Conservation (phyloP, 2,113 vertebrate species). For the Tachysurus fulvidraco region DNA sequence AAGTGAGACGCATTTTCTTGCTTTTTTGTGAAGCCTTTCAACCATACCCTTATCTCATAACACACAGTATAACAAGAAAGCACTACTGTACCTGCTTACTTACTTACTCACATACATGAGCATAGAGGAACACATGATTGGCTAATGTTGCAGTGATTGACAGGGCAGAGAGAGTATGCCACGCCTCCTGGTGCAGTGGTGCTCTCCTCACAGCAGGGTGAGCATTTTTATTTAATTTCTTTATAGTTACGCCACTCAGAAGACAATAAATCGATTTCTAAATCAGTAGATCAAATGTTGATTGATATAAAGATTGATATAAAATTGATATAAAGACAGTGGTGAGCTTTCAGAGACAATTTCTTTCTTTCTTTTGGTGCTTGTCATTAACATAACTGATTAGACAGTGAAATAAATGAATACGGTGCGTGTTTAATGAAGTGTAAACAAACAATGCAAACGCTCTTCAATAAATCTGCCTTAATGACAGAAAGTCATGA, state of each 20-base stretch:
- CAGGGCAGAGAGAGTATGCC: not conserved
- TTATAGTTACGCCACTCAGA: not conserved
- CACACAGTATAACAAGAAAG: not conserved
- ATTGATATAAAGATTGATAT: not conserved
- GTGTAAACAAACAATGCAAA: not conserved
- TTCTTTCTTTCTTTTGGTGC: not conserved
- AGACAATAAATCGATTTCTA: not conserved
- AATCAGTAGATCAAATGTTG: not conserved
- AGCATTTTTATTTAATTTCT: not conserved
- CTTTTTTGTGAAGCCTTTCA: not conserved
- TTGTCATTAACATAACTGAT: not conserved
- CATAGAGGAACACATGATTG: not conserved
- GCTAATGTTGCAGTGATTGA: not conserved
- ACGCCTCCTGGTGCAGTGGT: not conserved
- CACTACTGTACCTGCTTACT: not conserved
- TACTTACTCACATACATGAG: too few relatives aligned
- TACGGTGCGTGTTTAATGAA: not conserved
- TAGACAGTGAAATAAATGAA: not conserved
- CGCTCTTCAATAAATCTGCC: not conserved
- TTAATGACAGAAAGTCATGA: conserved; percentile 23
- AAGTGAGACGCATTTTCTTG: not conserved
- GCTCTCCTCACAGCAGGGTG: not conserved
- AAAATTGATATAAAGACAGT: not conserved
- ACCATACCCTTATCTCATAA: not conserved
- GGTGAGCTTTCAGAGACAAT: not conserved